Base-by-base conservation (phyloP, 2,888 invertebrate species). In the Coenonympha arcania region DNA sequence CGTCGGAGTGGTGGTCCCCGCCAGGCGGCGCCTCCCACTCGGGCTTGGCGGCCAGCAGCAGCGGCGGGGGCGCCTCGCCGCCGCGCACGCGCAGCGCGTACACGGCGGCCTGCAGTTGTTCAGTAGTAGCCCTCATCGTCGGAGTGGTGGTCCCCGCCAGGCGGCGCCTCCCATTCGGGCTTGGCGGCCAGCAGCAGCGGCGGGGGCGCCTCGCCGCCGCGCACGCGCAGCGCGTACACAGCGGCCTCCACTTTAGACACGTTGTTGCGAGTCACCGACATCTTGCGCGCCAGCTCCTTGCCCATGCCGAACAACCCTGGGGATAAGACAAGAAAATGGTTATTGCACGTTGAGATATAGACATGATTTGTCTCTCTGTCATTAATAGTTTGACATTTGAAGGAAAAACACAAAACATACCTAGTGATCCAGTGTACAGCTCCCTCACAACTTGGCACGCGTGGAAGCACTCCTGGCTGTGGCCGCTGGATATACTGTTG, bases 191-290 rank as follows among this genome's bases (percentile, higher is more conserved):
- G 50, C 42, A 77, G 55, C 24, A 79, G 62, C 1, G 67, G 88
- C 52, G 91, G 89, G 0, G 93, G 93, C 22, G 94, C 90, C 74
- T 95, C 95, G 0, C 92, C 91, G 0, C 94, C 94, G 19, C 95
- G 89, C 1, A 95, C 91, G 59, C 90, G 89, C 15, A 95, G 88
- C 6, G 92, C 92, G 65, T 94, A 95, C 68, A 94, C 93, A 0
- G 94, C 93, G 56, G 90, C 89, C 71, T 96, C 96, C 65, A 95
- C 93, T 80, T 96, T 96, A 1, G 87, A 63, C 33, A 95, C 87
- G 69, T 94, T 95, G 61, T 92, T 91, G 31, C 90, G 89, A 41
- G 95, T 87, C 0, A 91, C 90, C 30, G 85, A 81, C 40, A 92
- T 77, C 77, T 96, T 96, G 22, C 91, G 88, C 9, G 88, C 79